These are phyloP conservation scores for Xiphophorus couchianus DNA, from an alignment of 2,113 vertebrate genomes.

Conservation along the genomic window DNA sequence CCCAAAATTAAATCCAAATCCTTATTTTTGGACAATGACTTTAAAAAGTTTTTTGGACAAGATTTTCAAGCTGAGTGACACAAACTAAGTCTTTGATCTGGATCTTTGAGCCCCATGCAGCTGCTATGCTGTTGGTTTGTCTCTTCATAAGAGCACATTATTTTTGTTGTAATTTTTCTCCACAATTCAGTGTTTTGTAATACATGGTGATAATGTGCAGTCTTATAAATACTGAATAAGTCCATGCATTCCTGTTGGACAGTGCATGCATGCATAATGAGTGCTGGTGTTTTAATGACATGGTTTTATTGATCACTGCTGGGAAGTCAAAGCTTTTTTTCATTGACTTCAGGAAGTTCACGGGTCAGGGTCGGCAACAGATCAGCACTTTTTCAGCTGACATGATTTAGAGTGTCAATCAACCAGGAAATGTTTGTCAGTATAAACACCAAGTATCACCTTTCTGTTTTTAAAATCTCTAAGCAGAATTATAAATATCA, in stretches of 20 bases:
- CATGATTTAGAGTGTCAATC: constrained; percentile 32
- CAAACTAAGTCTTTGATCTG: neutral
- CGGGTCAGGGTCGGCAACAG: constrained; percentile 43
- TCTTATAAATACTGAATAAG: neutral
- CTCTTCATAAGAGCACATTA: neutral
- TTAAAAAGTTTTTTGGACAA: neutral
- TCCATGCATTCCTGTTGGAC: constrained; percentile 6
- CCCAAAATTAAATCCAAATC: neutral
- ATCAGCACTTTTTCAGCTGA: constrained; percentile 44
- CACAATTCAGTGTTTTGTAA: neutral
- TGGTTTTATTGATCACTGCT: constrained; percentile 53
- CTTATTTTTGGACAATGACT: neutral
- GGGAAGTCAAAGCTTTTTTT: constrained; percentile 33
- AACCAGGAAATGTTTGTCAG: constrained; percentile 35
- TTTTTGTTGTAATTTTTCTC: neutral
- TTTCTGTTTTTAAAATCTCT: neutral
- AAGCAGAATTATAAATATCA: neutral
- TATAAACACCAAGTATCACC: constrained; percentile 9
- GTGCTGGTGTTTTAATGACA: constrained; percentile 44
- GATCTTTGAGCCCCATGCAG: neutral
- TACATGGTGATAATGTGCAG: neutral
- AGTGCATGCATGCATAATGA: constrained; percentile 32
- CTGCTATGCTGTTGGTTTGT: neutral
- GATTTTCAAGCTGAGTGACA: neutral
- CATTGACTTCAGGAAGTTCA: constrained; percentile 55